A percentile compares a stretch with the other conserved stretches of the same genome.
These are phyloP conservation scores for Probaryconus sp. DNA, from an alignment of 1,140 invertebrate genomes.

Conservation along the genomic window DNA sequence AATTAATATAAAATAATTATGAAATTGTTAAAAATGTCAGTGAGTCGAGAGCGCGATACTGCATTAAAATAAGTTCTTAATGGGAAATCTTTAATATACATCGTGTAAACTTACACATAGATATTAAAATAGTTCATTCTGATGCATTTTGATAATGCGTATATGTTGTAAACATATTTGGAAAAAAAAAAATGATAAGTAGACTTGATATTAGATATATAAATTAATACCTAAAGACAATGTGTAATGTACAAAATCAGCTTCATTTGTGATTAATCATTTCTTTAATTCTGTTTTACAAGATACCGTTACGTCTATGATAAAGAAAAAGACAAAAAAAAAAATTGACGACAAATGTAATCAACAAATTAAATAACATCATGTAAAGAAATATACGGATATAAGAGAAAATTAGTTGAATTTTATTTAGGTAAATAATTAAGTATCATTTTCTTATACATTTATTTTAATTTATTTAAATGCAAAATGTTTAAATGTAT, in stretches of 20 bases:
- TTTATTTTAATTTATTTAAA: too few species aligned
- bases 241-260: constrained; percentile 52
- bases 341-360: constrained; percentile 43
- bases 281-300: constrained; percentile 39
- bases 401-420: constrained; percentile 20
- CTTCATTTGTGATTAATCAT: constrained; percentile 44
- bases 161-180: constrained; percentile 41
- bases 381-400: constrained; percentile 56
- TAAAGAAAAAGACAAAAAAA: constrained; percentile 17
- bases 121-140: constrained; percentile 38
- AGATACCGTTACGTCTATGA: constrained; percentile 23
- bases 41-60: constrained; percentile 7
- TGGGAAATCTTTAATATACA: background rate
- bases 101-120: constrained; percentile 26
- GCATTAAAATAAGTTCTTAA: constrained; percentile 23
- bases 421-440: too few species aligned
- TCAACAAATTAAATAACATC: constrained; percentile 51
- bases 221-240: constrained; percentile 38
- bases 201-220: constrained; percentile 37
- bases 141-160: constrained; percentile 38
- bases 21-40: constrained; percentile 29
- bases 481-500: too few species aligned
- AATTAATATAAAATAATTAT: background rate
- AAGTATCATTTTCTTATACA: too few species aligned
- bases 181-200: constrained; percentile 32